Conservation (phyloP, 2,113 vertebrate genomes). For the Melanerpes aurifrons region DNA sequence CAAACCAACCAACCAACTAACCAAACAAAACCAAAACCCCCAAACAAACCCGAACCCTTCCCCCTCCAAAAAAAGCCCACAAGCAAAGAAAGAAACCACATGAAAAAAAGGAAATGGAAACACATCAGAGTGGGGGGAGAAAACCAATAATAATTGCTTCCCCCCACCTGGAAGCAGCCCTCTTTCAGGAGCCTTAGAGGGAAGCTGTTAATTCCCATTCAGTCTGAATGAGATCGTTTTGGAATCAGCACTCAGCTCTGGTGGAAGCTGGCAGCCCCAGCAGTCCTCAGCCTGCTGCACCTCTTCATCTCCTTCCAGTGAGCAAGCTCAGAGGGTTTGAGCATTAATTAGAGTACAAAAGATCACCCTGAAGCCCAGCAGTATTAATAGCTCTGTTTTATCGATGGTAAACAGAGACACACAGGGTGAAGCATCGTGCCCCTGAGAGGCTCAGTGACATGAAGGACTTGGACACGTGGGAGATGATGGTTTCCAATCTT, state of each 20-base stretch:
- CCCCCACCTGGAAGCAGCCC: background rate
- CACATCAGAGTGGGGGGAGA: background rate
- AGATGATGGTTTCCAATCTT: constrained; percentile 16
- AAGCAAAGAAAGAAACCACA: too few species aligned
- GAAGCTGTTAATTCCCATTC: background rate
- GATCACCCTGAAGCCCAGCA: constrained; percentile 33
- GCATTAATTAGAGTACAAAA: constrained; percentile 11
- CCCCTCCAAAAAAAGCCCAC: too few species aligned
- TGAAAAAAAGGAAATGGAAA: background rate
- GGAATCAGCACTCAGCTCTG: background rate
- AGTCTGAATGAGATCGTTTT: background rate
- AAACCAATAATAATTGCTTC: background rate
- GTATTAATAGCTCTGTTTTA: constrained; percentile 46
- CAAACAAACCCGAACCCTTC: too few species aligned
- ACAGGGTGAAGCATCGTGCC: background rate
- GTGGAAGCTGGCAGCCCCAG: background rate
- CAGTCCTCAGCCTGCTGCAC: background rate
- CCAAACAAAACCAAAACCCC: too few species aligned
- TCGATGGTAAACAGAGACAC: background rate
- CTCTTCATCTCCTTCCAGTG: background rate
- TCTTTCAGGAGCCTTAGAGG: background rate
- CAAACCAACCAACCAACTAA: too few species aligned
- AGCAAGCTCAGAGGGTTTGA: constrained; percentile 12
- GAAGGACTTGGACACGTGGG: background rate
- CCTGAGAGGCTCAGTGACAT: background rate